These are phyloP conservation scores for Metaphire vulgaris DNA, from an alignment of 1,140 invertebrate genomes.

Conservation along the genomic window DNA sequence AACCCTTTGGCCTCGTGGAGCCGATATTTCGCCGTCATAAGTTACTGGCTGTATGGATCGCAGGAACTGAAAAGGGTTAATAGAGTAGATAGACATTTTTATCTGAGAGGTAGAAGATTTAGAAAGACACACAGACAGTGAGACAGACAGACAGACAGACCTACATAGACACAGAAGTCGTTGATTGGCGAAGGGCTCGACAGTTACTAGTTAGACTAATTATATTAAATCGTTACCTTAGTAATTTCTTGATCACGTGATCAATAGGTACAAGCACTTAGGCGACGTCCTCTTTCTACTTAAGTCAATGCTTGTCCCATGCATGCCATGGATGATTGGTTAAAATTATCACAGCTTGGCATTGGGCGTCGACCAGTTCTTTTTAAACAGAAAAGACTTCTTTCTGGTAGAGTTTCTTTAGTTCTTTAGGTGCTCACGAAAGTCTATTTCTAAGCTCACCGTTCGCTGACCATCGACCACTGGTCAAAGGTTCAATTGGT, in stretches of 20 bases:
- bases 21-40: too few relatives aligned
- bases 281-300: not conserved
- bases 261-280: not conserved
- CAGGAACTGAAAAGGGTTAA: too few relatives aligned
- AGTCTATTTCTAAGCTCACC: not conserved
- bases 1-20: too few relatives aligned
- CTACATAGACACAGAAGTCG: not conserved
- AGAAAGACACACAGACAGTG: not conserved
- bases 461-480: not conserved
- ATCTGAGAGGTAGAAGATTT: not conserved
- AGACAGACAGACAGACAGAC: slow-evolving; percentile 10
- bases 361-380: too few relatives aligned
- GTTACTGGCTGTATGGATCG: too few relatives aligned
- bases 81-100: too few relatives aligned
- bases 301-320: not conserved
- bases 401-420: too few relatives aligned
- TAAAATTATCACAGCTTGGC: too few relatives aligned
- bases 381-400: too few relatives aligned
- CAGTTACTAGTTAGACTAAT: not conserved
- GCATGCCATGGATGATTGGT: not conserved
- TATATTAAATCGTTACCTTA: not conserved
- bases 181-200: not conserved
- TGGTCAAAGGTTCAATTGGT: not conserved
- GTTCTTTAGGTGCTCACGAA: too few relatives aligned
- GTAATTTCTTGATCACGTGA: not conserved